Conservation (phyloP, 2,888 invertebrate genomes). For the Isoperla grammatica region DNA sequence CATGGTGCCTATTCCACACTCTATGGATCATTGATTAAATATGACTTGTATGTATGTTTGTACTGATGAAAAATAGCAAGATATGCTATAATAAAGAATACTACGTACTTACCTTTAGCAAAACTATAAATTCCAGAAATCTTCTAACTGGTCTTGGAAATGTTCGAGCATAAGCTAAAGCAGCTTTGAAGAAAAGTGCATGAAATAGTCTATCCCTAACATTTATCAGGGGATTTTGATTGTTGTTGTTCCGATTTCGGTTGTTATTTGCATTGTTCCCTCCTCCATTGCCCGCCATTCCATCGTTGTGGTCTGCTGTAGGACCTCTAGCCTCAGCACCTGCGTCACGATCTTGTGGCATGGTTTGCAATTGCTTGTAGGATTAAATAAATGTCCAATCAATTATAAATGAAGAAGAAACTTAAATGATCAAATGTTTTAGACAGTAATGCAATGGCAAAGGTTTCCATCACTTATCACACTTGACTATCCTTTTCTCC, state of each 20-base stretch:
- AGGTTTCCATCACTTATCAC: too few relatives aligned
- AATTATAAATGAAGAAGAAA: slow-evolving; percentile 7
- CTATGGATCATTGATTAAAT: too few relatives aligned
- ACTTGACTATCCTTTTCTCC: slow-evolving; percentile 18
- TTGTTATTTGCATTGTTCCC: slow-evolving; percentile 22
- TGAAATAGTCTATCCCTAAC: slow-evolving; percentile 90
- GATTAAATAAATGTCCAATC: slow-evolving; percentile 16
- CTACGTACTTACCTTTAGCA: slow-evolving; percentile 71
- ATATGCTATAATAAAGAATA: too few relatives aligned
- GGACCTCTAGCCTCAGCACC: background rate
- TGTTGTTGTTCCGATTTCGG: slow-evolving; percentile 42
- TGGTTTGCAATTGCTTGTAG: slow-evolving; percentile 17
- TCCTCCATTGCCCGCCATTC: background rate
- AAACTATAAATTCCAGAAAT: slow-evolving; percentile 75
- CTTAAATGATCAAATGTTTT: background rate
- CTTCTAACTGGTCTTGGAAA: slow-evolving; percentile 79
- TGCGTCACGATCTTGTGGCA: slow-evolving; percentile 23
- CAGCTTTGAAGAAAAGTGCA: slow-evolving; percentile 88
- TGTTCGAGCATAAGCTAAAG: slow-evolving; percentile 84
- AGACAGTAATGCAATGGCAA: background rate
- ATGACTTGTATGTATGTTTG: too few relatives aligned
- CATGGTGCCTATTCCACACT: too few relatives aligned
- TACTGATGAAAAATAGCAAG: too few relatives aligned
- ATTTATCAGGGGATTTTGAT: slow-evolving; percentile 72
- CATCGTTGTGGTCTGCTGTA: background rate